phyloP scores from a whole-genome alignment of 2,113 vertebrate species.

The Syrrhaptes paradoxus region DNA sequence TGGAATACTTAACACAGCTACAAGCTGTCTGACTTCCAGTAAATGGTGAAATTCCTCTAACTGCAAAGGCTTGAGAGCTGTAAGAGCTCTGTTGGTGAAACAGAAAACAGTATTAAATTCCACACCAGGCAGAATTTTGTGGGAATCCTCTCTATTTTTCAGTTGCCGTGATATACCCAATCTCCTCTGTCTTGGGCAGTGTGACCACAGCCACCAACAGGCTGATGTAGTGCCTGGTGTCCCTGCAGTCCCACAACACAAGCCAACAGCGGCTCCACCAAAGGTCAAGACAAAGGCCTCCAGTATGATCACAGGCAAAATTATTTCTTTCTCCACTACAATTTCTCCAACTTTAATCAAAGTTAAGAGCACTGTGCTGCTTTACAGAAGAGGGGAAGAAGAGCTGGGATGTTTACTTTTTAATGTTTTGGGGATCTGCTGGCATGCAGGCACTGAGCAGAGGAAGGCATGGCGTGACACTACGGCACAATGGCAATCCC shows the following conservation, averaged over 20 bases:
- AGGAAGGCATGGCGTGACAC: not conserved
- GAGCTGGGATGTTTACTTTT: not conserved
- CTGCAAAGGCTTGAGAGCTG: not conserved
- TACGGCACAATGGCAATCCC: too few relatives aligned
- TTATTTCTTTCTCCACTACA: not conserved
- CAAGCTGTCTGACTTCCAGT: not conserved
- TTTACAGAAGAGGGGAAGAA: not conserved
- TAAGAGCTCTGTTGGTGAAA: not conserved
- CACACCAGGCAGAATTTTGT: not conserved
- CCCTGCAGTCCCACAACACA: not conserved
- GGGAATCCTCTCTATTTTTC: not conserved
- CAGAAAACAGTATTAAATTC: not conserved
- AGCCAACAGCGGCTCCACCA: not conserved
- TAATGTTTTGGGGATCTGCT: not conserved
- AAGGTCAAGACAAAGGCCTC: not conserved
- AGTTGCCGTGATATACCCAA: not conserved
- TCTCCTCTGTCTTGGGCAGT: not conserved
- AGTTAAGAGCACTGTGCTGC: not conserved
- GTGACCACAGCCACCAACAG: not conserved
- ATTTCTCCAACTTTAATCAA: not conserved
- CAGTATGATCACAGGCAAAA: not conserved
- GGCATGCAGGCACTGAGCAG: not conserved
- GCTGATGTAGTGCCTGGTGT: rapidly evolving
- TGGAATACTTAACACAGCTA: not conserved
- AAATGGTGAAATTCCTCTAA: not conserved